Percentiles rank a stretch among this genome's conserved stretches.
Conservation (phyloP, 2,888 invertebrate genomes). For the Tridacna gigas region DNA sequence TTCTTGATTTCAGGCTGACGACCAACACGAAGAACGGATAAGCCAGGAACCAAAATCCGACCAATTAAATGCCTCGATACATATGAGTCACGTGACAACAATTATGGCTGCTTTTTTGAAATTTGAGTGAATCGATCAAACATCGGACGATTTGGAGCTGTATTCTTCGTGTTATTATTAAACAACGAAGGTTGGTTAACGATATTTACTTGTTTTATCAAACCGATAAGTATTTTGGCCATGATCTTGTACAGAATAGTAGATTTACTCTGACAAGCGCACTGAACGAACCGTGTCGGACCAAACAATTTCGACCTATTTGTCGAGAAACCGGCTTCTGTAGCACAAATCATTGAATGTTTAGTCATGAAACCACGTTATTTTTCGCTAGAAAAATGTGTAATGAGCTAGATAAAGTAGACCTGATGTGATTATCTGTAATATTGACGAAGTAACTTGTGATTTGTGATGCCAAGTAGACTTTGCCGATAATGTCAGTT, state of each 20-base stretch:
- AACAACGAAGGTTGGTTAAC: constrained; percentile 8
- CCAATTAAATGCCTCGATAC: constrained; percentile 1
- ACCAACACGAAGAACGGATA: background rate
- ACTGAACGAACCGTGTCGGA: background rate
- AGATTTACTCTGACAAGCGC: background rate
- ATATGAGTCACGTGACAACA: background rate
- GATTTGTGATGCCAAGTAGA: too few relatives aligned
- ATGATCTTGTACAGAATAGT: constrained; percentile 9
- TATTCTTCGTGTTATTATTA: background rate
- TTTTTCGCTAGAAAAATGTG: too few relatives aligned
- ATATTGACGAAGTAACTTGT: too few relatives aligned
- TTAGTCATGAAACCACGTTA: too few relatives aligned
- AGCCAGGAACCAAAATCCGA: constrained; percentile 1
- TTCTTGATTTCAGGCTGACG: background rate
- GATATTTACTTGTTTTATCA: too few relatives aligned
- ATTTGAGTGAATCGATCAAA: constrained; percentile 1
- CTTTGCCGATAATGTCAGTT: too few relatives aligned
- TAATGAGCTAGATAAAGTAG: too few relatives aligned
- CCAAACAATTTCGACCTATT: constrained; percentile 5
- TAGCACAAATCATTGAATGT: background rate
- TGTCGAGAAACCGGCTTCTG: background rate
- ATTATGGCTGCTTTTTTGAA: background rate
- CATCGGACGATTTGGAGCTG: background rate
- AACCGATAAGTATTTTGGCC: background rate
- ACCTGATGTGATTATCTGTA: too few relatives aligned